Percentiles rank a stretch among this genome's conserved stretches.
These are phyloP conservation scores for Leptura quadrifasciata DNA, from an alignment of 2,888 invertebrate genomes.

Conservation along the genomic window DNA sequence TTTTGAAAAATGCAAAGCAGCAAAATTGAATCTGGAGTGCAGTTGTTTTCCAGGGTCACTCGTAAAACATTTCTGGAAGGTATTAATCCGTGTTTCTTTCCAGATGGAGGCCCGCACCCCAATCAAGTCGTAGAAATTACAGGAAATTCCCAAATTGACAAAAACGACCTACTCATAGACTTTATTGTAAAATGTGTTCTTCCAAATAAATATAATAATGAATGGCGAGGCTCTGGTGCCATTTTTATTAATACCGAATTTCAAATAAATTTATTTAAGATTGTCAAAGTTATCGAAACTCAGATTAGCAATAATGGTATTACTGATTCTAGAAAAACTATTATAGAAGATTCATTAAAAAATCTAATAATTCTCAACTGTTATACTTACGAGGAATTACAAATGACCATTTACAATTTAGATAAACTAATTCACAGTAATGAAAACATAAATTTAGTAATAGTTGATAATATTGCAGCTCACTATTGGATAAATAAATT, in stretches of 20 bases:
- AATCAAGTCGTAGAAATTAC: conserved; percentile 63
- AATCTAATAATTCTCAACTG: conserved; percentile 62
- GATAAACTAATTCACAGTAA: conserved; percentile 60
- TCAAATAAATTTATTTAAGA: conserved; percentile 63
- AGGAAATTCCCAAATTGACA: conserved; percentile 54
- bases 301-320: conserved; percentile 56
- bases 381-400: conserved; percentile 60
- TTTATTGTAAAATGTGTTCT: conserved; percentile 63
- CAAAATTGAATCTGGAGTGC: conserved; percentile 64
- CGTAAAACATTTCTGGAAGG: conserved; percentile 54
- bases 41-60: conserved; percentile 63
- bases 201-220: conserved; percentile 55
- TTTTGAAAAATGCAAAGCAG: conserved; percentile 13
- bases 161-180: conserved; percentile 61
- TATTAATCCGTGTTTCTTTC: conserved; percentile 61
- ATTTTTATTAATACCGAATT: conserved; percentile 62
- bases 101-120: conserved; percentile 56
- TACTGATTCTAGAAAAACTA: conserved; percentile 46
- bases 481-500: conserved; percentile 62
- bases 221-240: conserved; percentile 63
- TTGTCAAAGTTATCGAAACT: conserved; percentile 63
- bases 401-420: conserved; percentile 61
- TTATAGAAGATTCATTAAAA: conserved; percentile 62
- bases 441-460: conserved; percentile 58
- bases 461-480: conserved; percentile 63